Base-by-base conservation (phyloP, 2,113 vertebrate genomes). In the Halcyon senegalensis region DNA sequence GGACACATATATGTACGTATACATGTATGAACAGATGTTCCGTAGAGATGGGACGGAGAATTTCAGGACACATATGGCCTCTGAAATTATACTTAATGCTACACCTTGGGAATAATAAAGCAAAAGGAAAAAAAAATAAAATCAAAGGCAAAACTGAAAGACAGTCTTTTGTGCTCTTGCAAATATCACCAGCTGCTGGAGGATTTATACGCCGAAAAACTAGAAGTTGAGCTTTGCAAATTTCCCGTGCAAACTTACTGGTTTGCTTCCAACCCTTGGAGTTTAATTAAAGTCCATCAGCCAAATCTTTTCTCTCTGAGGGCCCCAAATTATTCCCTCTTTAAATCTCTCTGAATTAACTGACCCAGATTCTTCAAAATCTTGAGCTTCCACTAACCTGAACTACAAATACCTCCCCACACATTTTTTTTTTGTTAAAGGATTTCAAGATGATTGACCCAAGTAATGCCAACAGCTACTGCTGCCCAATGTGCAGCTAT, bases 251-350 rank as follows among this genome's bases (percentile, higher is more conserved):
- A 89, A 90, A 94, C 53, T 66, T 82, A 90, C 53, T 68, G 76
- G 56, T 96, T 81, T 89, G 68, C 39, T 95, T 95, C 90, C 90
- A 95, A 48, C 46, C 12, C 43, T 93, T 9, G 2, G 30, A 94
- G 68, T 93, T 96, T 96, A 94, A 94, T 96, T 94, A 79, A 96
- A 87, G 73, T 69, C 83, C n/a, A 94, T 87, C 76, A 84, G 86
- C 73, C 83, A 84, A 64, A 10, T 21, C 58, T 77, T 81, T 91
- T 90, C 67, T 50, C n/a, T 76, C 58, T 59, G 63, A 83, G 84
- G 37, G 41, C 44, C 9, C 14, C 62, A 86, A 90, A 24, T 90
- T 91, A 83, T 33, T 87, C 37, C 43, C 67, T 88, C 87, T 74
- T 18, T 1, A 83, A 86, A 87, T 81, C 37, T 53, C 51, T 56